Conservation (phyloP, 2,888 invertebrate genomes). For the Orchesellides sinensis region DNA sequence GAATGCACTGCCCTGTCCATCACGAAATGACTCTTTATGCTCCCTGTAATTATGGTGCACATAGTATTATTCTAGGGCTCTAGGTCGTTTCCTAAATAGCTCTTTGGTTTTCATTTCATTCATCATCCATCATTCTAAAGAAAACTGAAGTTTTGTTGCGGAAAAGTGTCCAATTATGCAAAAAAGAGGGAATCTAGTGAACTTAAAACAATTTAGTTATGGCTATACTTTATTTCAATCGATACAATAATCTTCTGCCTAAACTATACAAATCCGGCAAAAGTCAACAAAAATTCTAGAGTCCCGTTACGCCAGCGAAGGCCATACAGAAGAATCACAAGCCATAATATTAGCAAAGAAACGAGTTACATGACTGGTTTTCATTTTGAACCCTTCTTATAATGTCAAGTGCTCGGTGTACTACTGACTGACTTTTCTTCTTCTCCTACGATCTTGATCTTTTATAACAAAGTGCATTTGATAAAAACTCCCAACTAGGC, state of each 20-base stretch:
- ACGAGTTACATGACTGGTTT: slow-evolving; percentile 61
- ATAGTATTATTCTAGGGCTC: slow-evolving; percentile 11
- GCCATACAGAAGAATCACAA: background rate
- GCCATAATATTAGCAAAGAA: slow-evolving; percentile 20
- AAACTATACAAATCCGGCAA: background rate
- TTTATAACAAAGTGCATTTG: background rate
- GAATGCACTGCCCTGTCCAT: background rate
- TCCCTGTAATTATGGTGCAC: background rate
- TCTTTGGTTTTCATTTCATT: slow-evolving; percentile 59
- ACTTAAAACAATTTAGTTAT: background rate
- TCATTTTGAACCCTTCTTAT: slow-evolving; percentile 27
- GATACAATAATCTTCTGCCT: background rate
- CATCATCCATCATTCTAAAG: no score
- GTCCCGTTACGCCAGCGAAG: slow-evolving; percentile 39
- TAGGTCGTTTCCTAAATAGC: slow-evolving; percentile 62
- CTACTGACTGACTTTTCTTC: slow-evolving; percentile 64
- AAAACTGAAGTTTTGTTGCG: slow-evolving; percentile 20
- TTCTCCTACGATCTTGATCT: slow-evolving; percentile 1
- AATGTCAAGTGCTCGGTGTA: slow-evolving; percentile 21
- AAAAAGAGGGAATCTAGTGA: slow-evolving; percentile 18
- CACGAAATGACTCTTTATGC: background rate
- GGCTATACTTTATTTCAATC: background rate
- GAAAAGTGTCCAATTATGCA: background rate
- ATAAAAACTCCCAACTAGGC: background rate
- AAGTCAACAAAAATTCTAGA: slow-evolving; percentile 9